phyloP scores from a whole-genome alignment of 2,797 vertebrate genomes.

The Sitta carolinensis region DNA sequence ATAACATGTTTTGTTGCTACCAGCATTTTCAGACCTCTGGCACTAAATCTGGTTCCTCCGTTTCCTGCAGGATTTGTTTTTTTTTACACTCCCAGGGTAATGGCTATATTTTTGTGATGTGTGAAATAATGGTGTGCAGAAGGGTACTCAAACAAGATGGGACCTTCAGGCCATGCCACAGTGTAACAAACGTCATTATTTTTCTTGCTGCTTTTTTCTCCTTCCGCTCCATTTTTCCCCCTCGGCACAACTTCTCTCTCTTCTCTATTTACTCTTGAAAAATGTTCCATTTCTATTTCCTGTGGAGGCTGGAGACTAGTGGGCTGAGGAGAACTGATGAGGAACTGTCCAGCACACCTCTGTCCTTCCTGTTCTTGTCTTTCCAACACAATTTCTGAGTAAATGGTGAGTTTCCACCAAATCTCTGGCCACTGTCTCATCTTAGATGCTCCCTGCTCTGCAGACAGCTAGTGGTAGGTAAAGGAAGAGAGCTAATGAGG shows the following conservation, averaged over 20 bases:
- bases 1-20: background rate
- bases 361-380: background rate
- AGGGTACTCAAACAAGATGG: background rate
- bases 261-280: background rate
- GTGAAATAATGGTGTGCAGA: background rate
- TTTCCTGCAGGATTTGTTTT: slow-evolving; percentile 1
- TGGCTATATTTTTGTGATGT: background rate
- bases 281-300: background rate
- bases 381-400: background rate
- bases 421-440: background rate
- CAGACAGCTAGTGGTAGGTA: background rate
- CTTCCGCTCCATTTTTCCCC: background rate
- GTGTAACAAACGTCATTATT: background rate
- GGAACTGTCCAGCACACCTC: background rate
- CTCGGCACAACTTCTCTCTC: background rate
- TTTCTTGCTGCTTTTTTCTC: background rate
- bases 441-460: background rate
- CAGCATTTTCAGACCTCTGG: slow-evolving; percentile 8
- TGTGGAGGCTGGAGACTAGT: background rate
- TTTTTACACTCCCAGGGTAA: background rate
- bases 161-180: background rate
- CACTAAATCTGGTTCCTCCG: slow-evolving; percentile 6
- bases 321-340: background rate
- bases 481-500: background rate
- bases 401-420: background rate